Percentiles rank a stretch among this genome's conserved stretches.
phyloP scores from a whole-genome alignment of 2,888 invertebrate genomes.

The Drosophila bunnanda region DNA sequence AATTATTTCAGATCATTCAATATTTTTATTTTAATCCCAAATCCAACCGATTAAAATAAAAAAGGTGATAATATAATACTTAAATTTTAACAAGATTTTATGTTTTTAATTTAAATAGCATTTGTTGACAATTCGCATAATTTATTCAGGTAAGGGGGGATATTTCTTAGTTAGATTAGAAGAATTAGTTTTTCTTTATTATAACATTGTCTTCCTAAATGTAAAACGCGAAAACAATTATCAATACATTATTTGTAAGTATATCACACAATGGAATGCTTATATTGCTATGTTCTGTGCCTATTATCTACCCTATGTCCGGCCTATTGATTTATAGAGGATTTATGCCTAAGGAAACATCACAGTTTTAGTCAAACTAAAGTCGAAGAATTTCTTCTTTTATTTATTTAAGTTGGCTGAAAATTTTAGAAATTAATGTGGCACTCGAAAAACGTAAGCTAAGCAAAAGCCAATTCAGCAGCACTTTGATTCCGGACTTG shows the following conservation, averaged over 20 bases:
- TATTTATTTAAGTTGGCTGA: conserved; percentile 47
- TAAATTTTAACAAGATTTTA: background rate
- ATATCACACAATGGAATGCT: conserved; percentile 40
- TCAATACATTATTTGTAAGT: conserved; percentile 28
- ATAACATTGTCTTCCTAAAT: conserved; percentile 9
- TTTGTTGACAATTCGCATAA: background rate
- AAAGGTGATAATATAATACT: background rate
- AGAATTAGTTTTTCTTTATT: conserved; percentile 14
- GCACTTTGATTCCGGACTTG: conserved; percentile 47
- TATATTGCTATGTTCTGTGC: conserved; percentile 5
- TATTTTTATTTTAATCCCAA: background rate
- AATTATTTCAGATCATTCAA: background rate
- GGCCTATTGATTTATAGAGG: conserved; percentile 8
- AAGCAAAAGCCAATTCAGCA: conserved; percentile 71
- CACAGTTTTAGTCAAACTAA: conserved; percentile 78
- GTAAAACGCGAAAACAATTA: conserved; percentile 21
- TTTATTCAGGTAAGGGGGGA: conserved; percentile 10
- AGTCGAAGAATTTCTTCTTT: conserved; percentile 40
- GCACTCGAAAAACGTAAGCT: conserved; percentile 34
- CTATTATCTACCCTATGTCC: conserved; percentile 24
- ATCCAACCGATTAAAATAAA: background rate
- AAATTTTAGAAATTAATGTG: conserved; percentile 48
- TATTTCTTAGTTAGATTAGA: background rate
- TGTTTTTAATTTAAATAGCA: background rate
- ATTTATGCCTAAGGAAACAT: conserved; percentile 57